Base-by-base conservation (phyloP, 1,140 invertebrate species). In the Coenobita brevimanus region DNA sequence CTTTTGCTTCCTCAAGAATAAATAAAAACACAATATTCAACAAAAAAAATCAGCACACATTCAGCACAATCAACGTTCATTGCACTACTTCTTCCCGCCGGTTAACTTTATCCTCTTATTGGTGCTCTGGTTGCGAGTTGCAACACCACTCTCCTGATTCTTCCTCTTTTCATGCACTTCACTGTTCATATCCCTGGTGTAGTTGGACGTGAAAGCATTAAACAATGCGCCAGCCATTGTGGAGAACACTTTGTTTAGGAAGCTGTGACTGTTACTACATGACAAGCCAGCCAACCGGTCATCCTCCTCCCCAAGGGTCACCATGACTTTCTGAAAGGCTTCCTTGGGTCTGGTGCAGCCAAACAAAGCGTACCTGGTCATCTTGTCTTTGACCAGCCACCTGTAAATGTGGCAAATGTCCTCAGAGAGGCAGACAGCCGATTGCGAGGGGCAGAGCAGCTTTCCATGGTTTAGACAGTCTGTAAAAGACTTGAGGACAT, bases 221-320 rank as follows among this genome's bases (percentile, higher is more conserved):
- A 41, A 36, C 30, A 90, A 46, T 80, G 4, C 60, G 33, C 76
- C 76, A 38, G 76, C 76, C 76, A 79, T 79, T 41, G 76, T 79
- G 33, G 36, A 38, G 76, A 38, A 79, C 30, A 54, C 27, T 43
- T 79, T 30, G n/a, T n/a, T n/a, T 43, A 54, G 17, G 60, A 79
- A 79, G 76, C 76, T 79, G 76, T 41, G 36, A 10, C 76, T 41
- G 6, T 79, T 15, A 10, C 1, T 38, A 64, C 13, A 57, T 17
- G 30, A n/a, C 15, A 38, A 13, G 27, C 27, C 76, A 41, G 24
- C 13, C 15, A 15, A 64, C n/a, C n/a, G n/a, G n/a, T 41, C 24
- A 6, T 43, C 76, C 27, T 41, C 76, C 36, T 79, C 3, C 33
- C 13, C 76, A 41, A 79, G 76, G 36, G 30, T 79, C 30, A 43